Evolutionary conservation across 2,888 invertebrate genomes (phyloP), one percentile per base, ranked within the genome.

Genomic region (Callyntrura guangdongensis): DNA sequence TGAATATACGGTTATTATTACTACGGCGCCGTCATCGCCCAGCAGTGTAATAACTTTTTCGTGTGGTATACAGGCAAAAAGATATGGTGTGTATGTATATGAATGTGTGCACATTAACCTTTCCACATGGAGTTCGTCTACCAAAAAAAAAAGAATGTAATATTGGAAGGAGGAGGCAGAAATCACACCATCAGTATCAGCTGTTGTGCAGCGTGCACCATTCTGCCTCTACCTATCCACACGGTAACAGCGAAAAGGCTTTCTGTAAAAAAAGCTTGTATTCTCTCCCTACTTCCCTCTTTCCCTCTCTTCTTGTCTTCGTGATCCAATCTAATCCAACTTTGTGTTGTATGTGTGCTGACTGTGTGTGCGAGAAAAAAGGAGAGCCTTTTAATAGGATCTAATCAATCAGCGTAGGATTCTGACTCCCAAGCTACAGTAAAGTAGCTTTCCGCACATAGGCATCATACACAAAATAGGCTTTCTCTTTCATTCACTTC

Each of bases 401-500:
- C 85, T 90, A 90, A 90, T 90, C 90, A 90, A 90, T 90, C 90
- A 90, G 64, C 67, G 85, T 56, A 64, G 89, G 53, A 77, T 77
- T 25, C 56, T 8, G 53, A 77, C 12, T 77, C 53, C 14, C 8
- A 56, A 77, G 36, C 84, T 69, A 49, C 49, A 74, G 74, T 22
- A 77, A 77, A 86, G 74, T 56, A 86, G 86, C 86, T 86, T 74
- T 72, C 49, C 86, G 59, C 86, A 74, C 74, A 77, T 77, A 56
- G n/a, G 56, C 77, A 77, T 77, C 74, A 74, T 72, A 77, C 77
- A 77, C 77, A 72, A 72, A 72, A n/a, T 72, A 72, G 69, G 69
- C 69, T 77, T 53, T 77, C 77, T 77, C 53, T 27, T 77, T 49
- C 74, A 8, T 12, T 74, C 74, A 74, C 74, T 74, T 49, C 74